Percentiles rank a stretch among this genome's conserved stretches.
Conservation (phyloP, 1,140 invertebrate species). For the Fopius arisanus region DNA sequence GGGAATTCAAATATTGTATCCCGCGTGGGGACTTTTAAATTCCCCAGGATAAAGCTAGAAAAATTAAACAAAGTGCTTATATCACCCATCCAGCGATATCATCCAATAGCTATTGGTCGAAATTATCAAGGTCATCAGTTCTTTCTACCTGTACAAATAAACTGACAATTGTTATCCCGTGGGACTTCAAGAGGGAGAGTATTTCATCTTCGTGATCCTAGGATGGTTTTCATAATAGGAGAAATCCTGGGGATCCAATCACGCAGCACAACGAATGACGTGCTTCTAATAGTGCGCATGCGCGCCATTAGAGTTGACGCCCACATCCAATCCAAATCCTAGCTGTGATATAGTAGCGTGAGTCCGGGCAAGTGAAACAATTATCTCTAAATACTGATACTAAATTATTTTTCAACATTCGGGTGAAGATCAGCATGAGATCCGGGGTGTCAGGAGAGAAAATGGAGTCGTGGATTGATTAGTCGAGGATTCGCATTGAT, state of each 20-base stretch:
- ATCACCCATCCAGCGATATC: background rate
- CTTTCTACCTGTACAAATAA: too few species aligned
- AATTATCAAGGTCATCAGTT: background rate
- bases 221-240: background rate
- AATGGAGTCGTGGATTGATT: too few species aligned
- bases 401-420: too few species aligned
- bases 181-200: background rate
- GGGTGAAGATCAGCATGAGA: too few species aligned
- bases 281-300: constrained; percentile 19
- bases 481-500: too few species aligned
- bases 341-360: background rate
- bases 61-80: background rate
- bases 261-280: constrained; percentile 20
- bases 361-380: background rate
- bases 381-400: too few species aligned
- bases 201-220: background rate
- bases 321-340: constrained; percentile 23
- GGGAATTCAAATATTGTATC: background rate
- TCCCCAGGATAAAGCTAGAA: background rate
- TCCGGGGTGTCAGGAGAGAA: too few species aligned
- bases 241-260: constrained; percentile 20
- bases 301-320: constrained; percentile 25
- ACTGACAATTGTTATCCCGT: too few species aligned
- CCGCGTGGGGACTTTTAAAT: background rate
- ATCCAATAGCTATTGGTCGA: background rate